Evolutionary conservation across 1,140 invertebrate genomes (phyloP).

Genomic region (Caenorhabditis remanei): DNA sequence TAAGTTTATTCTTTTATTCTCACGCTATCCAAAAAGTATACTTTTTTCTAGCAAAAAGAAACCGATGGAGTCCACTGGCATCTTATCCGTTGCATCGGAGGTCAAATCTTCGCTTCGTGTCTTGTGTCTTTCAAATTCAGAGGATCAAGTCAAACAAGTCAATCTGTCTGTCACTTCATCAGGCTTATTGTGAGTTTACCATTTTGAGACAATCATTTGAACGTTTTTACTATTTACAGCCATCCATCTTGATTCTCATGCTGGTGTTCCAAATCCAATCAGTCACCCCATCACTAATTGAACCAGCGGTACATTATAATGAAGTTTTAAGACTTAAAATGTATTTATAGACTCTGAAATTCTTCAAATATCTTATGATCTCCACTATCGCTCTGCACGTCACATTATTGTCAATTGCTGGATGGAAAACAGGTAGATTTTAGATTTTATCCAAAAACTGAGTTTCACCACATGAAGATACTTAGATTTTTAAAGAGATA

Average conservation of each 20-base stretch:
- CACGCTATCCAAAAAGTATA: background rate
- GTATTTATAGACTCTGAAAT: constrained; percentile 62
- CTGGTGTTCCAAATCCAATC: constrained; percentile 71
- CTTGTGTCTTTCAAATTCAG: constrained; percentile 69
- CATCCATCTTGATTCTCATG: constrained; percentile 69
- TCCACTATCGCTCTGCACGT: constrained; percentile 67
- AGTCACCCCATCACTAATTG: constrained; percentile 67
- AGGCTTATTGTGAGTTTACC: constrained; percentile 67
- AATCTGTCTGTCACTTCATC: constrained; percentile 72
- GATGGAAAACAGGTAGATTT: constrained; percentile 65
- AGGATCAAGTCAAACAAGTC: constrained; percentile 65
- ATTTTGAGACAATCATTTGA: background rate
- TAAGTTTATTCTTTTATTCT: background rate
- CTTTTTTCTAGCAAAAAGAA: constrained; percentile 66
- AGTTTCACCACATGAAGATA: background rate
- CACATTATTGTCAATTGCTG: constrained; percentile 63
- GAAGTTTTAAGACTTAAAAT: background rate
- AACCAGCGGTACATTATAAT: constrained; percentile 55
- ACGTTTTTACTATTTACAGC: constrained; percentile 42
- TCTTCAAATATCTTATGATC: constrained; percentile 68
- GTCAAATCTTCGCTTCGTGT: constrained; percentile 73
- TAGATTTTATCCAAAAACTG: background rate
- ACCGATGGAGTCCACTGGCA: constrained; percentile 78
- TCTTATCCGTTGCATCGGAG: constrained; percentile 75
- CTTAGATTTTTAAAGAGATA: too few species aligned